These are phyloP conservation scores for Umimayanthus chanpuru DNA, from an alignment of 92 coral and sea anemone genomes.

Conservation along the genomic window DNA sequence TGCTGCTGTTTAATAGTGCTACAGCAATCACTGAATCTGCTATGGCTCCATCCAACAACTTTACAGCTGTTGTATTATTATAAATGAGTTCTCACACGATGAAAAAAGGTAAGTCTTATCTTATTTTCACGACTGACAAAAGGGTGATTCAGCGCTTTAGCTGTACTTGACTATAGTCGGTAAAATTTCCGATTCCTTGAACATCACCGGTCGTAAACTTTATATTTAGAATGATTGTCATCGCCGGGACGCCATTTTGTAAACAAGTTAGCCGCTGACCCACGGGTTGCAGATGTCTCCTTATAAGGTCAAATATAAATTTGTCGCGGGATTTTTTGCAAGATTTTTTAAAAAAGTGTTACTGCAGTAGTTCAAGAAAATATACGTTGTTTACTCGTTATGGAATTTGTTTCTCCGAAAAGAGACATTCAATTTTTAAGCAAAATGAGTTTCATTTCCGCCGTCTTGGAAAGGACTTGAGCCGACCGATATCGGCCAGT, in stretches of 20 bases:
- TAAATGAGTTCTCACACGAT: background rate
- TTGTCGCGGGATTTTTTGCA: no score
- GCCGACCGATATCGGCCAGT: no score
- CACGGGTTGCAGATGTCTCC: background rate
- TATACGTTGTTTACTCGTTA: no score
- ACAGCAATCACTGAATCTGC: no score
- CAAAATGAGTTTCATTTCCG: no score
- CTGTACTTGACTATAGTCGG: background rate
- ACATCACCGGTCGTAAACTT: background rate
- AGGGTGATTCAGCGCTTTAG: background rate
- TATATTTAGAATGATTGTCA: background rate
- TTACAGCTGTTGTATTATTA: background rate
- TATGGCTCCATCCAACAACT: background rate
- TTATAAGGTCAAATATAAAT: background rate
- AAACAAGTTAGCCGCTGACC: conserved; percentile 18
- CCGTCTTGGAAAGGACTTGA: no score
- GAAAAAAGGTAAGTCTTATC: background rate
- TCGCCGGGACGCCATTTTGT: background rate
- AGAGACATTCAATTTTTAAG: no score
- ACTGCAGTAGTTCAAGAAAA: no score
- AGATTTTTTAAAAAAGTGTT: no score
- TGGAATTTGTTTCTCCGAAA: no score
- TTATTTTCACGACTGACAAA: background rate
- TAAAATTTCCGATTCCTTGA: background rate
- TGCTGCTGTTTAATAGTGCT: no score